These are phyloP conservation scores for Strigamia transsilvanica DNA, from an alignment of 2,888 invertebrate genomes.

Conservation along the genomic window DNA sequence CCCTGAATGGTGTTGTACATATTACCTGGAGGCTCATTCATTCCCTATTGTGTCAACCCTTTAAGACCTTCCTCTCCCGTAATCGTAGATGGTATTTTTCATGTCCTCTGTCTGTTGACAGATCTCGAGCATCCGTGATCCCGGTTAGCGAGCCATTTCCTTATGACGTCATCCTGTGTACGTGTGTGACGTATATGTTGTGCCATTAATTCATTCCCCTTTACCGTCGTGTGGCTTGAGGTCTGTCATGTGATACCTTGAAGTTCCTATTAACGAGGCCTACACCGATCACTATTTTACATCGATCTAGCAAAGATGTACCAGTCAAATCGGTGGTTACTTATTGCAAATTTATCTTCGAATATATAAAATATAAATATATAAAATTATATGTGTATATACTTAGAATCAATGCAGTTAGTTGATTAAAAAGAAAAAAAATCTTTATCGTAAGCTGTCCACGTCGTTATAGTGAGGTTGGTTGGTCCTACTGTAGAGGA, in stretches of 20 bases:
- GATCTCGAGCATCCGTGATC: slow-evolving; percentile 20
- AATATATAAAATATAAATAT: slow-evolving; percentile 52
- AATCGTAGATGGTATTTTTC: slow-evolving; percentile 14
- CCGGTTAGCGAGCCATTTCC: slow-evolving; percentile 15
- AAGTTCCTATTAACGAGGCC: slow-evolving; percentile 54
- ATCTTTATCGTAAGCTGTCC: slow-evolving; percentile 41
- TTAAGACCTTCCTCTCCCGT: slow-evolving; percentile 7
- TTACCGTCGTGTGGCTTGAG: slow-evolving; percentile 50
- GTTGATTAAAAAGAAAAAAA: slow-evolving; percentile 51
- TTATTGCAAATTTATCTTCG: slow-evolving; percentile 54
- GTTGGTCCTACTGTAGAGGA: slow-evolving; percentile 51
- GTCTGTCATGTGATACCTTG: slow-evolving; percentile 53
- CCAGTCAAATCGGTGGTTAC: slow-evolving; percentile 53
- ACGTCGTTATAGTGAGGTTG: slow-evolving; percentile 52
- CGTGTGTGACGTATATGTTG: slow-evolving; percentile 15
- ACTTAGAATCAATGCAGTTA: slow-evolving; percentile 54
- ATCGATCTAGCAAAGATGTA: slow-evolving; percentile 52
- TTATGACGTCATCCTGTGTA: slow-evolving; percentile 12
- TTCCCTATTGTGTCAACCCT: slow-evolving; percentile 14
- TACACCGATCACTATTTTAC: slow-evolving; percentile 53
- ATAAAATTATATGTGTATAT: slow-evolving; percentile 53
- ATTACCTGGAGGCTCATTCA: slow-evolving; percentile 20
- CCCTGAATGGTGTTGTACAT: slow-evolving; percentile 18
- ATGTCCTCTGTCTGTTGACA: slow-evolving; percentile 20
- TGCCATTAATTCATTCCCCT: slow-evolving; percentile 9